phyloP scores from a whole-genome alignment of 2,797 vertebrate genomes.

The Acanthurus tractus region DNA sequence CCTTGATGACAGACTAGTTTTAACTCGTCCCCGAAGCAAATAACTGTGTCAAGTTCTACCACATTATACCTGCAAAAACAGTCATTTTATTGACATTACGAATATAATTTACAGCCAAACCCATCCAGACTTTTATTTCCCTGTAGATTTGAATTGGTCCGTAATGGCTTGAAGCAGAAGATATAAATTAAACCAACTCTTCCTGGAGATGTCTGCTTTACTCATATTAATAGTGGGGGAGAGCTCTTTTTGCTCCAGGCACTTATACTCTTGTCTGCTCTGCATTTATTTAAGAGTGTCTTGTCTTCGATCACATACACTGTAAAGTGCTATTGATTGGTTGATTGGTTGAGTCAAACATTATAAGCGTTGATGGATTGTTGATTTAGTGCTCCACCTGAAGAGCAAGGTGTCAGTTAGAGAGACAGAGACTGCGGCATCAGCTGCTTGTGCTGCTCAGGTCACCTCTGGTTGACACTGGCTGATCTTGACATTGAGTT shows the following conservation, averaged over 20 bases:
- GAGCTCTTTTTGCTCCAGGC: constrained; percentile 61
- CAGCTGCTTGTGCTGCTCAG: constrained; percentile 20
- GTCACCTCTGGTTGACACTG: constrained; percentile 40
- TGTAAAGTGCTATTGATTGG: constrained; percentile 66
- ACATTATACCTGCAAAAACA: constrained; percentile 45
- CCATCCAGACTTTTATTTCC: constrained; percentile 58
- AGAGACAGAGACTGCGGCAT: constrained; percentile 25
- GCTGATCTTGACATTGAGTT: constrained; percentile 28
- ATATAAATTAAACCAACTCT: constrained; percentile 68
- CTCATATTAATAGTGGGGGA: constrained; percentile 64
- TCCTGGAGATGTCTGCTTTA: constrained; percentile 62
- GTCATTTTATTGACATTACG: constrained; percentile 42
- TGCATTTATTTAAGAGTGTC: constrained; percentile 61
- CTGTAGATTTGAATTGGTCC: constrained; percentile 53
- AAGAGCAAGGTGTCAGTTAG: constrained; percentile 42
- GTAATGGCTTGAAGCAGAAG: constrained; percentile 56
- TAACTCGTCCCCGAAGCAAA: constrained; percentile 47
- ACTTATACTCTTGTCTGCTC: constrained; percentile 55
- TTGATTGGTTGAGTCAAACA: constrained; percentile 65
- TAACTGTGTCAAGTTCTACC: constrained; percentile 21
- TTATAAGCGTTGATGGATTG: constrained; percentile 69
- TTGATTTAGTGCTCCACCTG: constrained; percentile 45
- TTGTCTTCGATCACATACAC: constrained; percentile 56
- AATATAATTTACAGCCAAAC: constrained; percentile 47
- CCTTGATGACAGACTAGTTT: constrained; percentile 61